Evolutionary conservation across 1,140 invertebrate genomes (phyloP).

Genomic region (Zaprionus davidi): DNA sequence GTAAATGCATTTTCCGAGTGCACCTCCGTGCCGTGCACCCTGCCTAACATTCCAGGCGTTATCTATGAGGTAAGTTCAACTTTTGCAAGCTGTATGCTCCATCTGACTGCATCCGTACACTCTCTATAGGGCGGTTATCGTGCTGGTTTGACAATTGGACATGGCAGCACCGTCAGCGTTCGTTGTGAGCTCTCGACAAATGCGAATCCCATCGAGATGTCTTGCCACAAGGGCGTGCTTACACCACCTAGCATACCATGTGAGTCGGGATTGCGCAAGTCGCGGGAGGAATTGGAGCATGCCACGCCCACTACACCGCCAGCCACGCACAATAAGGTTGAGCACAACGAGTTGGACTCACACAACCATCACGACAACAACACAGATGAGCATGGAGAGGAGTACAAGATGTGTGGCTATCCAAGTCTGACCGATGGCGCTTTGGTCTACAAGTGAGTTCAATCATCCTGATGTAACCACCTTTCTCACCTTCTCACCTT

Average conservation of each 20-base stretch:
- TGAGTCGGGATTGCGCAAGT: constrained; percentile 71
- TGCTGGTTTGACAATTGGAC: constrained; percentile 90
- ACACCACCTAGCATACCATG: constrained; percentile 87
- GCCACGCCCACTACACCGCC: constrained; percentile 37
- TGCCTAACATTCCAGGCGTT: constrained; percentile 89
- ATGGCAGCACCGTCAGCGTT: constrained; percentile 89
- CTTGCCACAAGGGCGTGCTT: constrained; percentile 89
- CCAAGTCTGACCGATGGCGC: constrained; percentile 74
- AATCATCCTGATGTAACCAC: not conserved
- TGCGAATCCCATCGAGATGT: constrained; percentile 83
- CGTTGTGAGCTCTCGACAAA: constrained; percentile 87
- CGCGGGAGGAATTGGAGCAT: constrained; percentile 73
- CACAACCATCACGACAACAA: constrained; percentile 61
- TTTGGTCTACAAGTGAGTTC: constrained; percentile 78
- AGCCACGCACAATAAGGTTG: constrained; percentile 28
- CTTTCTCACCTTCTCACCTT: not conserved
- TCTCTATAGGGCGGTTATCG: constrained; percentile 87
- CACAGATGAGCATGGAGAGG: constrained; percentile 78
- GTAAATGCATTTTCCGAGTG: constrained; percentile 90
- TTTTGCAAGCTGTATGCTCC: not conserved
- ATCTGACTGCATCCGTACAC: not conserved
- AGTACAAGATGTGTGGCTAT: constrained; percentile 73
- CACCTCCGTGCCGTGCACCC: constrained; percentile 90
- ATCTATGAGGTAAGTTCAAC: constrained; percentile 86
- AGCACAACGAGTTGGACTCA: constrained; percentile 85